A percentile compares a stretch with the other conserved stretches of the same genome.
These are phyloP conservation scores for Benthosema pterotum DNA, from an alignment of 2,797 vertebrate species.

Conservation along the genomic window DNA sequence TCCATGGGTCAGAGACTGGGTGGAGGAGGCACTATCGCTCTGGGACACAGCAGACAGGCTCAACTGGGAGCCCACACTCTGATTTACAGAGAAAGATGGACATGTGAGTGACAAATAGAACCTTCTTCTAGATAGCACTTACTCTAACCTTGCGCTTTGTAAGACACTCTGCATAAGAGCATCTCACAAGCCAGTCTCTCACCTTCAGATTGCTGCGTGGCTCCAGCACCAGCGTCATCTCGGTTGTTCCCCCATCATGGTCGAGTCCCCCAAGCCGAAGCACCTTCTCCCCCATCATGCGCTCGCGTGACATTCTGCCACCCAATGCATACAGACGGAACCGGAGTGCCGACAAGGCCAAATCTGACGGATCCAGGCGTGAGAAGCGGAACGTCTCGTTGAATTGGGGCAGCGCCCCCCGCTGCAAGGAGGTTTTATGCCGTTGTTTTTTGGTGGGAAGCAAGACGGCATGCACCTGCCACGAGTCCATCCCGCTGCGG, in stretches of 20 bases:
- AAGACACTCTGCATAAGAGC: too few species aligned
- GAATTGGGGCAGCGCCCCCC: constrained; percentile 85
- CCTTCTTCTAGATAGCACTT: too few species aligned
- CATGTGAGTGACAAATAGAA: too few species aligned
- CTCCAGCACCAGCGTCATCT: constrained; percentile 87
- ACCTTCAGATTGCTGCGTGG: constrained; percentile 92
- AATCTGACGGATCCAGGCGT: constrained; percentile 83
- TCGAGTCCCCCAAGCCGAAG: constrained; percentile 82
- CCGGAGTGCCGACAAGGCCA: constrained; percentile 82
- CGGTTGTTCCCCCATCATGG: constrained; percentile 72
- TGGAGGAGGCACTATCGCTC: constrained; percentile 89
- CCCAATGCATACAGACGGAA: constrained; percentile 93
- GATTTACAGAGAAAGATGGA: constrained; percentile 46
- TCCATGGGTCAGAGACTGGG: constrained; percentile 92
- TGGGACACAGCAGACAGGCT: constrained; percentile 88
- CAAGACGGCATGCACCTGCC: constrained; percentile 92
- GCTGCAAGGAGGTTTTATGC: constrained; percentile 86
- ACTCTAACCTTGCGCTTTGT: too few species aligned
- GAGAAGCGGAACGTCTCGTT: constrained; percentile 89
- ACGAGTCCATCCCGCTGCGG: constrained; percentile 88
- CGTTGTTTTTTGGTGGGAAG: constrained; percentile 92
- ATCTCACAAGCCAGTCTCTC: constrained; percentile 39
- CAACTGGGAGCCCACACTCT: constrained; percentile 88
- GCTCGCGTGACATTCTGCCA: constrained; percentile 85
- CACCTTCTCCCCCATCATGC: constrained; percentile 94